Evolutionary conservation across 2,113 vertebrate genomes (phyloP).

Genomic region (Onychostruthus taczanowskii): DNA sequence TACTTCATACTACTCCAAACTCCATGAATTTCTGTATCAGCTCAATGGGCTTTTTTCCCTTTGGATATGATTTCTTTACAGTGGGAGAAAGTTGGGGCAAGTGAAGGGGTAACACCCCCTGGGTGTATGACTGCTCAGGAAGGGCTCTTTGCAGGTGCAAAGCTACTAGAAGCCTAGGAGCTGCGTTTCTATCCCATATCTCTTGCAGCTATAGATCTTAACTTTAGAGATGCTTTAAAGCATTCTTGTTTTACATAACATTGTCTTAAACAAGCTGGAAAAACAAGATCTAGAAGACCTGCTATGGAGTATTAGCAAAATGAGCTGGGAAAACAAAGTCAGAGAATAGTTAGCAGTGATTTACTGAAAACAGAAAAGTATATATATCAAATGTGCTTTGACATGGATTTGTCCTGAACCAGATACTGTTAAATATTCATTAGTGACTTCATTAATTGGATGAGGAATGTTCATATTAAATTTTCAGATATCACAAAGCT

Average conservation of each 20-base stretch:
- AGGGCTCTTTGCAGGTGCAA: neutral
- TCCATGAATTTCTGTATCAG: neutral
- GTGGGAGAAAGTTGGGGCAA: neutral
- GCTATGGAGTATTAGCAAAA: neutral
- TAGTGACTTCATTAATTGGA: neutral
- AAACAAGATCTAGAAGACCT: neutral
- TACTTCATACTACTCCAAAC: neutral
- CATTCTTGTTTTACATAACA: neutral
- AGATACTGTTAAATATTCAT: neutral
- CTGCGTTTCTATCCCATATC: neutral
- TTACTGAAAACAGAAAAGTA: neutral
- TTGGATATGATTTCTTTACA: neutral
- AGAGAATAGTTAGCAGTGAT: neutral
- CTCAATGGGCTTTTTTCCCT: neutral
- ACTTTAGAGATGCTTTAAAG: neutral
- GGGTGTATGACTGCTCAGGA: neutral
- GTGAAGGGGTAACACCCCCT: accelerated
- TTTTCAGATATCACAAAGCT: neutral
- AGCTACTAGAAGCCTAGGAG: neutral
- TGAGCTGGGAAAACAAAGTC: neutral
- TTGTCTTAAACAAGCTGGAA: neutral
- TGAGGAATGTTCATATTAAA: neutral
- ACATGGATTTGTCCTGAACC: neutral
- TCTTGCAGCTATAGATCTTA: neutral
- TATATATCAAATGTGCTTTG: neutral